A percentile compares a stretch with the other conserved stretches of the same genome.
These are phyloP conservation scores for Austrolebias charrua DNA, from an alignment of 2,797 vertebrate species.

Conservation along the genomic window DNA sequence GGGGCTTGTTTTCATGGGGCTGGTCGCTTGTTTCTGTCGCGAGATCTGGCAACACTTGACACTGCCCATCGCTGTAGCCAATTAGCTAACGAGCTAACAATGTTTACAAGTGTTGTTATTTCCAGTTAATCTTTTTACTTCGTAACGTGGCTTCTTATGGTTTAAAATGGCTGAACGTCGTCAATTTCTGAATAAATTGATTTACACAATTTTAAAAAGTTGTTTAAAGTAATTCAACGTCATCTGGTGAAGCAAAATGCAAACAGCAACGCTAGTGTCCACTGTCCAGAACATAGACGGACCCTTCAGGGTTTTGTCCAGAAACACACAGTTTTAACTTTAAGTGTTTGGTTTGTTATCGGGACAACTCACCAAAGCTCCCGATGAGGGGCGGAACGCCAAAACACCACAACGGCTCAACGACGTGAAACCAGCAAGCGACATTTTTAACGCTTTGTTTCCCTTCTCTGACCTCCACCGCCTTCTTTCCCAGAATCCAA, in stretches of 20 bases:
- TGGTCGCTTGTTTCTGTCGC: too few relatives aligned
- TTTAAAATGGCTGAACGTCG: neutral
- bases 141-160: neutral
- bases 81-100: neutral
- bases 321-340: neutral
- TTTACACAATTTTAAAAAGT: too few relatives aligned
- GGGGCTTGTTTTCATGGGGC: too few relatives aligned
- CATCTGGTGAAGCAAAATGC: neutral
- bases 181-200: neutral
- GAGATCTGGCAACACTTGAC: too few relatives aligned
- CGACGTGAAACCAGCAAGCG: constrained; percentile 68
- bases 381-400: constrained; percentile 53
- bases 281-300: constrained; percentile 43
- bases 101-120: neutral
- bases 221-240: neutral
- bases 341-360: fast-evolving
- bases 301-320: neutral
- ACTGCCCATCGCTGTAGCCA: too few relatives aligned
- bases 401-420: constrained; percentile 71
- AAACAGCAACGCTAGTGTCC: neutral
- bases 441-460: constrained; percentile 66
- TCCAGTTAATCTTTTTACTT: neutral
- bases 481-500: constrained; percentile 43
- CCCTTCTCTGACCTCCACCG: constrained; percentile 68
- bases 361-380: constrained; percentile 56